These are phyloP conservation scores for Polydrusus cervinus DNA, from an alignment of 2,888 invertebrate genomes.

Conservation along the genomic window DNA sequence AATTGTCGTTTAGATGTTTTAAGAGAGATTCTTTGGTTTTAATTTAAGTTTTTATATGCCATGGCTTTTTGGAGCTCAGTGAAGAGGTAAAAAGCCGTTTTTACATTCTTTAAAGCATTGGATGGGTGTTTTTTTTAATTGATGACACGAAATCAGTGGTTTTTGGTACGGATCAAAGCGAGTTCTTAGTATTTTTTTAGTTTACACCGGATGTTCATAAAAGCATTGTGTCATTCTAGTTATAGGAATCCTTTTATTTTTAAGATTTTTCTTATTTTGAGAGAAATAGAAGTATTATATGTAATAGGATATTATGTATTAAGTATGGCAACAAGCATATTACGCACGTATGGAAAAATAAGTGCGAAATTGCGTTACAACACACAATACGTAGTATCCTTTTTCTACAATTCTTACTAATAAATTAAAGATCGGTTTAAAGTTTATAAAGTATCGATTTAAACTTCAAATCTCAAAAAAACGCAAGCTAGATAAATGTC, in stretches of 20 bases:
- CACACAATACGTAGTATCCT: too few species aligned
- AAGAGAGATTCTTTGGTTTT: background rate
- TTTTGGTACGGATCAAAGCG: background rate
- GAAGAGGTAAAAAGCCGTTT: background rate
- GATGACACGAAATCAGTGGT: background rate
- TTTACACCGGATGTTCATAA: background rate
- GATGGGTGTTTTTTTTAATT: background rate
- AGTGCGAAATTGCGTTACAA: too few species aligned
- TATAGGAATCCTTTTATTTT: background rate
- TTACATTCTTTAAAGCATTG: background rate
- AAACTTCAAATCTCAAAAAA: too few species aligned
- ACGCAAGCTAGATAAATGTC: too few species aligned
- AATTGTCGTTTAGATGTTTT: slow-evolving; percentile 13
- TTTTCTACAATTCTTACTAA: too few species aligned
- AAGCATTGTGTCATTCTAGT: background rate
- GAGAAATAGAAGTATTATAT: too few species aligned
- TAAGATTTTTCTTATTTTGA: background rate
- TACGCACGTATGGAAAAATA: too few species aligned
- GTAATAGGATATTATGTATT: too few species aligned
- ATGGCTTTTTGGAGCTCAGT: background rate
- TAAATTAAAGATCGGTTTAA: too few species aligned
- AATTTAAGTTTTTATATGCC: background rate
- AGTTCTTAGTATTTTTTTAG: background rate
- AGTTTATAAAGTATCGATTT: too few species aligned
- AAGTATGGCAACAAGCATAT: too few species aligned